Base-by-base conservation (phyloP, 2,113 vertebrate genomes). In the Megaceryle maxima region DNA sequence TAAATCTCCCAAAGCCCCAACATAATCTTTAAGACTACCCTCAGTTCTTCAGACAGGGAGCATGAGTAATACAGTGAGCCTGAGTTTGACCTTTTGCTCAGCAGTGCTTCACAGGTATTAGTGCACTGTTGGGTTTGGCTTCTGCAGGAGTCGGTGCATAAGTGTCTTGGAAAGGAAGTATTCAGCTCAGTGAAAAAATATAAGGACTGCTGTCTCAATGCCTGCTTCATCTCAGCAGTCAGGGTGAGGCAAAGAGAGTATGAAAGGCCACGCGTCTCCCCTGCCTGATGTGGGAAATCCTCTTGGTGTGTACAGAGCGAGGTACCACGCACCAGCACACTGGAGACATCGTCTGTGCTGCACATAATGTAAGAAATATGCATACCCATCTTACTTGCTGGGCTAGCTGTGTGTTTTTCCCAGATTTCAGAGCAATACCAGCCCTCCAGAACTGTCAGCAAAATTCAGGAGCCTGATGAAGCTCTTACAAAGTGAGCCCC, bases 1-100 rank as follows among this genome's bases (percentile, higher is more conserved):
- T 93, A 95, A 96, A 96, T 95, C 93, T 96, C 51, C 19, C 80
- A 75, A 87, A 94, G 39, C 83, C 91, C 70, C 88, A 90, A 94
- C 63, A 83, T 94, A 92, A 93, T 94, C 72, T 75, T 77, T 93
- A 92, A 83, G 64, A n/a, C 55, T 96, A 55, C 88, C 59, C 78
- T 90, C 62, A 69, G 78, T 77, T 92, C 63, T 55, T 92, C 35
- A 83, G 44, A 41, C 56, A 33, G n/a, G 60, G 63, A 92, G 60
- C 51, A 31, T 43, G 69, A 94, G 67, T 73, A 83, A 75, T 82
- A 76, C 43, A 29, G 57, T 24, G 80, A 88, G 56, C 43, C 43
- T 79, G 82, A 83, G 64, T 87, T 44, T 93, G 84, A 90, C 89
- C 93, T 96, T 68, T 76, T 82, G 33, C 73, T 89, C 46, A 28